Evolutionary conservation across 2,888 invertebrate species (phyloP), one percentile per base, ranked within the genome.

Genomic region (Volucella inflata): DNA sequence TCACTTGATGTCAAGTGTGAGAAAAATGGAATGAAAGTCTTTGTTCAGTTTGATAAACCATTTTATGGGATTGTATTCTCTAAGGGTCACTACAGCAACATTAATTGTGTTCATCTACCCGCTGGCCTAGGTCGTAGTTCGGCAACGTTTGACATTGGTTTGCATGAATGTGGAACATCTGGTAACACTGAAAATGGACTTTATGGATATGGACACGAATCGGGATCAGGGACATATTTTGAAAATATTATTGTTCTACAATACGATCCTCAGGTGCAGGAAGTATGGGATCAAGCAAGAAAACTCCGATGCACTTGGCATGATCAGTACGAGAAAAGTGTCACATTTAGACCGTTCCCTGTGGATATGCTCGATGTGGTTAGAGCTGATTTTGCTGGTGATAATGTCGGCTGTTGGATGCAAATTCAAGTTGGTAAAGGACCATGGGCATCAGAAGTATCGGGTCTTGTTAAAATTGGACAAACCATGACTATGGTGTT

Each of bases 331-430:
- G 98, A 98, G 92, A 98, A 98, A 90, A 97, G 98, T 6, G 98
- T 98, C 0, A 98, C 98, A 0, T 98, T 98, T 93, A 93, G 98
- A 70, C 98, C 98, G 0, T 98, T 98, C 94, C 97, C 98, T 0
- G 98, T 98, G 1, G 98, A 98, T 90, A 98, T 98, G 97, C 90
- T 98, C 70, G 98, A 98, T 91, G 98, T 98, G 4, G 97, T 98
- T n/a, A 93, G 97, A 68, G 98, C 98, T 2, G 98, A 98, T 89
- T 98, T 98, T 88, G 97, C 98, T 77, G 98, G 98, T 0, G 98
- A 98, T 89, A 98, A 98, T 90, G 97, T 98, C 2, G 98, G 98
- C 16, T 98, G 98, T 92, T 98, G 98, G 98, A 98, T 98, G 98
- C 98, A 98, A 91, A 98, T 98, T 88, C 98, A 98, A 93, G 97